Conservation (phyloP, 2,888 invertebrate species). For the Coenonympha arcania region DNA sequence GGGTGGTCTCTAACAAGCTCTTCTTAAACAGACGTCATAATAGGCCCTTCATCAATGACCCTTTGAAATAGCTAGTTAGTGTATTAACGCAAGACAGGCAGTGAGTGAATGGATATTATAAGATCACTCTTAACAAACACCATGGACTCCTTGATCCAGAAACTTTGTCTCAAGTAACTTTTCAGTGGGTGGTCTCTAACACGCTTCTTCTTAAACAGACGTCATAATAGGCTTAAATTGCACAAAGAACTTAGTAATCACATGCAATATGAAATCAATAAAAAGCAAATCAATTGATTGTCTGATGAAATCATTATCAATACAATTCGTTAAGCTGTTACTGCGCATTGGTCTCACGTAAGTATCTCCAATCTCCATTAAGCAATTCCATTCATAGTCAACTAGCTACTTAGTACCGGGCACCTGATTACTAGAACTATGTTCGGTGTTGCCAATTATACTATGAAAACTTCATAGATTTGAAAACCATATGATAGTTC, state of each 20-base stretch:
- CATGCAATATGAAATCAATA: slow-evolving; percentile 4
- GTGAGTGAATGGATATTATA: too few species aligned
- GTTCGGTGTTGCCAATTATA: not conserved
- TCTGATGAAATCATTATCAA: slow-evolving; percentile 17
- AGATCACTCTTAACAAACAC: too few species aligned
- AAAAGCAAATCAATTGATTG: slow-evolving; percentile 19
- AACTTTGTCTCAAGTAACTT: too few species aligned
- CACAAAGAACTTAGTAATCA: not conserved
- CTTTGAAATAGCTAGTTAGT: too few species aligned
- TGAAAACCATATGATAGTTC: too few species aligned
- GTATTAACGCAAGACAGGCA: too few species aligned
- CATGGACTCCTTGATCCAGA: too few species aligned
- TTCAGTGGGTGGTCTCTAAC: not conserved
- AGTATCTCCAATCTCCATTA: slow-evolving; percentile 14
- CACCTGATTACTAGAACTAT: not conserved
- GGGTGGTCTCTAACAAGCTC: too few species aligned
- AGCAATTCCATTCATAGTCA: slow-evolving; percentile 20
- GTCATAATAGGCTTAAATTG: not conserved
- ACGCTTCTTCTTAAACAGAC: not conserved
- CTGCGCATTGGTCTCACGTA: slow-evolving; percentile 25
- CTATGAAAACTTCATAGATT: too few species aligned
- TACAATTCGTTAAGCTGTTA: slow-evolving; percentile 13
- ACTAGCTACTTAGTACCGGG: slow-evolving; percentile 1
- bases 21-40: not conserved
- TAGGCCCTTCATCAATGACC: too few species aligned